phyloP scores from a whole-genome alignment of 2,888 invertebrate species.

The Latrodectus hesperus region DNA sequence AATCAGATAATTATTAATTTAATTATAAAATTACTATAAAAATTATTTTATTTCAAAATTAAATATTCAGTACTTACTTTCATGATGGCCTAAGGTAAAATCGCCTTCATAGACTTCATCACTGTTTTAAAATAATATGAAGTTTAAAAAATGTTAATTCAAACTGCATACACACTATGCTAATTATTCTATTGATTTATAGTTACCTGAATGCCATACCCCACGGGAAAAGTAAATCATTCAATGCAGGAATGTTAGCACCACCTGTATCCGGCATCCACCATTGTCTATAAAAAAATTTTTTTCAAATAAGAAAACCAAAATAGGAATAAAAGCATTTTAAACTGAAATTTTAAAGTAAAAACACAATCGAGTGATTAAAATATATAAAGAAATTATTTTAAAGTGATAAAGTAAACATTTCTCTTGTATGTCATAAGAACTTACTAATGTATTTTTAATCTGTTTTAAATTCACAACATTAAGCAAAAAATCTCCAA shows the following conservation, averaged over 20 bases:
- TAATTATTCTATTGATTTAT: constrained; percentile 74
- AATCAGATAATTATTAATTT: not conserved
- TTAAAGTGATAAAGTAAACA: constrained; percentile 6
- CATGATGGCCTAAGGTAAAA: constrained; percentile 89
- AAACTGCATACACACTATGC: constrained; percentile 77
- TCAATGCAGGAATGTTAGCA: constrained; percentile 93
- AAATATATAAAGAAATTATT: not conserved
- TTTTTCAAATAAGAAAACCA: not conserved
- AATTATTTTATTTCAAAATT: not conserved
- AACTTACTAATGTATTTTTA: too few species aligned
- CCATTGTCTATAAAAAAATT: constrained; percentile 76
- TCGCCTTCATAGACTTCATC: constrained; percentile 82
- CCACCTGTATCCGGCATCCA: constrained; percentile 95
- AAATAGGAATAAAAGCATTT: not conserved
- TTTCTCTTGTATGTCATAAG: too few species aligned
- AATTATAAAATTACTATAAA: not conserved
- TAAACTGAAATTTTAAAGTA: not conserved
- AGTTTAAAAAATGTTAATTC: not conserved
- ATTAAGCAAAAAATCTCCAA: too few species aligned
- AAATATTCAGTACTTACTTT: constrained; percentile 76
- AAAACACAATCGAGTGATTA: not conserved
- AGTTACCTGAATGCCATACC: constrained; percentile 89
- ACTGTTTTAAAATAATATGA: constrained; percentile 71
- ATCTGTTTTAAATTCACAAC: too few species aligned
- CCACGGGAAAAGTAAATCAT: constrained; percentile 88